Evolutionary conservation across 2,113 vertebrate genomes (phyloP).

Genomic region (Periophthalmus modestus): DNA sequence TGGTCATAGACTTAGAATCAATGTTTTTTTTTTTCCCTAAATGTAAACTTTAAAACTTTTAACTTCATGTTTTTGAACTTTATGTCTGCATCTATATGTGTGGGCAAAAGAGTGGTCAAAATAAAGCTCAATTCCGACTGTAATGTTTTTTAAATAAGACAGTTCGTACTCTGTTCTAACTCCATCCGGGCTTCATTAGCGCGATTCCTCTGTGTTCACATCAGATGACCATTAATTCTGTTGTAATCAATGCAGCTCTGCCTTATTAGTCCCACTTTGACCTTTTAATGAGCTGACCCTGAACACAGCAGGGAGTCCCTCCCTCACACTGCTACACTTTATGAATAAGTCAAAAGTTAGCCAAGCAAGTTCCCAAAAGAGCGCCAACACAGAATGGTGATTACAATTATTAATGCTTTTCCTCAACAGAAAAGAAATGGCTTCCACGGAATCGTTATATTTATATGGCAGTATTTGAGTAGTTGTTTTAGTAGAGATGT

Average conservation of each 20-base stretch:
- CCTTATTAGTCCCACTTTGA: constrained; percentile 58
- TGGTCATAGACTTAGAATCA: no score
- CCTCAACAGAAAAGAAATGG: not conserved
- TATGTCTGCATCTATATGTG: not conserved
- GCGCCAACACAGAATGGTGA: constrained; percentile 4
- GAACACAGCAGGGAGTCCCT: constrained; percentile 41
- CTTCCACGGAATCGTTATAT: not conserved
- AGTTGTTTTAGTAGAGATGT: not conserved
- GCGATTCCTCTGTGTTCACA: constrained; percentile 23
- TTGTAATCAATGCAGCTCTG: constrained; percentile 58
- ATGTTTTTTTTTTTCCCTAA: no score
- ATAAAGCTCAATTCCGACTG: not conserved
- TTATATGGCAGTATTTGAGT: not conserved
- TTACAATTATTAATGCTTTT: constrained; percentile 46
- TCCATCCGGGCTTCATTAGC: constrained; percentile 57
- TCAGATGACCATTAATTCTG: constrained; percentile 53
- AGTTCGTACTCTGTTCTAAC: not conserved
- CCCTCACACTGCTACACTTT: constrained; percentile 49
- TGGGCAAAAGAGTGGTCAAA: not conserved
- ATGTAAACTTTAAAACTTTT: no score
- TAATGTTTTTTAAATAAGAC: constrained; percentile 1
- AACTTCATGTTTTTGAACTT: no score
- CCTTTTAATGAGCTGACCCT: constrained; percentile 63
- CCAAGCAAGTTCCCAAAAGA: constrained; percentile 24
- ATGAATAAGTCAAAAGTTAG: constrained; percentile 69